Evolutionary conservation across 92 coral and sea anemone species (phyloP), one percentile per base, ranked within the genome.

Genomic region (Palythoa grandiflora): DNA sequence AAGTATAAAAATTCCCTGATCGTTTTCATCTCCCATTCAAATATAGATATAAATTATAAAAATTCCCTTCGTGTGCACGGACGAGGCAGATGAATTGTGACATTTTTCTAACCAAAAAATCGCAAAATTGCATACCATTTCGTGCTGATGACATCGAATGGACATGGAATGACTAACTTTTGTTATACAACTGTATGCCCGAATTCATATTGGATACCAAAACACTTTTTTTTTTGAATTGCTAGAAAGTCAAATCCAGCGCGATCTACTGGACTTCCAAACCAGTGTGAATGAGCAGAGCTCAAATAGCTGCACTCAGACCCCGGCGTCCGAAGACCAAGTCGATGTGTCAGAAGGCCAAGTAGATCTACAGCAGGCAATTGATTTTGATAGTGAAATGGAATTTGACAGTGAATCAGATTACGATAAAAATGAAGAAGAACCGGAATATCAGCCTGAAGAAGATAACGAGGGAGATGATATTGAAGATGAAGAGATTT

Each of bases 391-490:
- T 55, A 54, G 61, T 55, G 70, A 63, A 63, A 63, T 63, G 70
- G 61, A 63, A 10, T 63, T 63, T n/a, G 70, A 63, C 70, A 63
- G 28, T 21, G 70, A 63, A n/a, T 63, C 21, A 5, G 70, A 63
- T 8, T 4, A 16, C 70, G 70, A 63, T 4, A 35, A 63, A 63
- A 63, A 63, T 10, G 70, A 63, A 63, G 68, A 61, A 17, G 65
- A 59, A 63, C 70, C 37, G 2, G 70, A 63, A 16, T 63, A n/a
- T 63, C 37, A 63, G 70, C 70, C 70, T 63, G 37, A 19, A 63
- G 70, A 63, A n/a, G 70, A 63, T 8, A n/a, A 63, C 20, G 70
- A 63, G 21, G 70, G 70, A 63, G 70, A 63, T 63, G 70, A 63
- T 63, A n/a, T 4, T 19, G 37, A 63, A 35, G 70, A 63, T 63